phyloP scores from a whole-genome alignment of 2,113 vertebrate genomes.

The Hemicordylus capensis region DNA sequence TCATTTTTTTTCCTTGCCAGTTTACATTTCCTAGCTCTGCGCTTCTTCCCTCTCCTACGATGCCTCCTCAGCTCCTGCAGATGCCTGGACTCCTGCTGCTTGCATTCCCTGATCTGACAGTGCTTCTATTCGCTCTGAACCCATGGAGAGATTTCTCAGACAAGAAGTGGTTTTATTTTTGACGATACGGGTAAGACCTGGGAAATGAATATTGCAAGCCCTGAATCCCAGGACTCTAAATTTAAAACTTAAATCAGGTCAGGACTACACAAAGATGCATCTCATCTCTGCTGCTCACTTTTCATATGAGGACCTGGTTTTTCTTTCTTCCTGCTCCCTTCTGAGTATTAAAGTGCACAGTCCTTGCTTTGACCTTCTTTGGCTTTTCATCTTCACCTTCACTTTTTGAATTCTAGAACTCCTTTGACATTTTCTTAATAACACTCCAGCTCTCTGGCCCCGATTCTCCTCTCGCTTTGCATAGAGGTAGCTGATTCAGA shows the following conservation, averaged over 20 bases:
- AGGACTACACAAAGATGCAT: background rate
- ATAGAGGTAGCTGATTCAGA: background rate
- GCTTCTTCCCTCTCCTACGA: no score
- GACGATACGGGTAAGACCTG: background rate
- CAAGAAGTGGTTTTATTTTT: background rate
- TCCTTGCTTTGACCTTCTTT: constrained; percentile 5
- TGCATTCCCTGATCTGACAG: constrained; percentile 13
- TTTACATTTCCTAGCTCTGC: background rate
- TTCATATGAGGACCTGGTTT: background rate
- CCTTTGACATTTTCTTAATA: background rate
- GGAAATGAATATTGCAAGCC: constrained; percentile 41
- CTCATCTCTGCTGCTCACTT: background rate
- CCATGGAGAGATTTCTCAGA: constrained; percentile 25
- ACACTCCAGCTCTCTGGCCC: background rate
- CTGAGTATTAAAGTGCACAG: constrained; percentile 4
- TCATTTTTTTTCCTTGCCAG: background rate
- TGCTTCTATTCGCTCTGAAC: background rate
- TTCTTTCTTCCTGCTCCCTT: constrained; percentile 26
- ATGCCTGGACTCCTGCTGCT: background rate
- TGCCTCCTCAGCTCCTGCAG: background rate
- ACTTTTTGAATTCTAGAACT: background rate
- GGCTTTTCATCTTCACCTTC: constrained; percentile 24
- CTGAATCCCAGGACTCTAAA: constrained; percentile 32
- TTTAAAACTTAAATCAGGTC: constrained; percentile 44
- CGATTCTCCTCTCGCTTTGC: background rate